Evolutionary conservation across 2,888 invertebrate genomes (phyloP), one percentile per base, ranked within the genome.

Genomic region (Ochropacha duplaris): DNA sequence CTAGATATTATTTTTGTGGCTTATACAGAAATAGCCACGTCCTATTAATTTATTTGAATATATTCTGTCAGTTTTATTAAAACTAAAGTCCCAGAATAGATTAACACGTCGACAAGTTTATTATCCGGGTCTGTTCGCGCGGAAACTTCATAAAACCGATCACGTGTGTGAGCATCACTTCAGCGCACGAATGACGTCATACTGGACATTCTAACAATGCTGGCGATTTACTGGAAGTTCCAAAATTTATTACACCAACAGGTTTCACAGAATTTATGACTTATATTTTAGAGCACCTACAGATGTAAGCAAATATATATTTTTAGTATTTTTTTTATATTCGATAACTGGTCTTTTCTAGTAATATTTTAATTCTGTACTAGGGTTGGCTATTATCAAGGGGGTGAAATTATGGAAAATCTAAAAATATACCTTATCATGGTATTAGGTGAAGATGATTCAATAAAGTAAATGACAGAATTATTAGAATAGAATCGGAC

Each of bases 131-230:
- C 71, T 72, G 63, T 62, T 76, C 77, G 69, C 54, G 65, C 71
- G 80, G 79, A 80, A 84, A 76, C 74, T 78, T 66, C 65, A 74
- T 74, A 68, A 72, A 82, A 72, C 77, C 80, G 77, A 82, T 84
- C 84, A 83, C 74, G 83, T 72, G 79, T 78, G 78, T 75, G 79
- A 76, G 72, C 78, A 58, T 60, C 66, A 80, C 74, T 79, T 79
- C 69, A 73, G 65, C 55, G 57, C 65, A 66, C 62, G 61, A 67
- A 65, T 76, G 74, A 81, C 78, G 79, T 80, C 79, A 78, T 65
- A 59, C 57, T 59, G 69, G 64, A 57, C 68, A 70, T 64, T 66
- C 54, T 55, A 55, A 65, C 22, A 34, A 22, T 19, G 19, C 16
- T 19, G 22, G 22, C 34, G 31, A 54, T 57, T 62, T 64, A 62